Conservation (phyloP, 2,888 invertebrate genomes). For the Sminthurides aquaticus region DNA sequence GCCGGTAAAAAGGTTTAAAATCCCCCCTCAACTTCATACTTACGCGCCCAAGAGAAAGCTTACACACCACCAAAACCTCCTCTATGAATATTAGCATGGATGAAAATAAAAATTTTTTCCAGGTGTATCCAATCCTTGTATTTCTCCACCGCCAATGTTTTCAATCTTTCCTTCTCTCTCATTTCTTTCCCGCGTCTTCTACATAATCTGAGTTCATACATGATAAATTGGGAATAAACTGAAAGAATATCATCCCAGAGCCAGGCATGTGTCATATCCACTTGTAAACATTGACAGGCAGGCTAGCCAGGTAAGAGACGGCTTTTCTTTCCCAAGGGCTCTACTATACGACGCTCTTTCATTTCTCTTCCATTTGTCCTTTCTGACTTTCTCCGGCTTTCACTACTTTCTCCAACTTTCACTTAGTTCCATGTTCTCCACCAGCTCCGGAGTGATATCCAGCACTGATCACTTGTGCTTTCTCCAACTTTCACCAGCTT, state of each 20-base stretch:
- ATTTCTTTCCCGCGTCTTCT: neutral
- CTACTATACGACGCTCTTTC: too few relatives aligned
- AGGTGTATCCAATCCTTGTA: neutral
- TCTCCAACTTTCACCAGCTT: too few relatives aligned
- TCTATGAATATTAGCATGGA: neutral
- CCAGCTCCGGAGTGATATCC: too few relatives aligned
- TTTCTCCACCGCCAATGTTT: neutral
- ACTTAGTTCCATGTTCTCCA: too few relatives aligned
- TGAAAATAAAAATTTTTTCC: neutral
- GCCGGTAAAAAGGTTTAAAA: neutral
- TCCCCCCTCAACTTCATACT: constrained; percentile 3
- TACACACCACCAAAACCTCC: neutral
- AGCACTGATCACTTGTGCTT: too few relatives aligned
- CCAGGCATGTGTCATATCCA: too few relatives aligned
- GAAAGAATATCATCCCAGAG: neutral
- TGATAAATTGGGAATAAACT: neutral
- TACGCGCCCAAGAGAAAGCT: neutral
- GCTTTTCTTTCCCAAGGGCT: neutral
- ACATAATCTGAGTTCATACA: too few relatives aligned
- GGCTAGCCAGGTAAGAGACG: neutral
- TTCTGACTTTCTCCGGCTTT: too few relatives aligned
- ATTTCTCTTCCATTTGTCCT: too few relatives aligned
- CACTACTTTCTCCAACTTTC: too few relatives aligned
- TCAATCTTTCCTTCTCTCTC: neutral
- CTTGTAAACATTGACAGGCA: neutral